phyloP scores from a whole-genome alignment of 1,140 invertebrate species.

The Drosophila serrata region DNA sequence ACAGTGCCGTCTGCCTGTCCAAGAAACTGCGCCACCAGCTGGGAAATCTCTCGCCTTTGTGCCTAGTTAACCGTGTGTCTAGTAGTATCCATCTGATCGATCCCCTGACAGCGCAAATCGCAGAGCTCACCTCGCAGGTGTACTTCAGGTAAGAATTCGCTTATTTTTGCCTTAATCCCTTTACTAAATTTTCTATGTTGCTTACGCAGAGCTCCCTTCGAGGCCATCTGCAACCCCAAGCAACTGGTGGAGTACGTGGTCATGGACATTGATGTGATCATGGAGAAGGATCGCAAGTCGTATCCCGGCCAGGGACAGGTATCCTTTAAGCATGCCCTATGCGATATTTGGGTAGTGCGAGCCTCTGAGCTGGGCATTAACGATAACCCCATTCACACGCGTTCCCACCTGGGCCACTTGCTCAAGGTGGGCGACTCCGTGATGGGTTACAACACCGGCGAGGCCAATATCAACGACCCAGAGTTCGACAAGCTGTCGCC shows the following conservation, averaged over 20 bases:
- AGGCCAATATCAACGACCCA: slow-evolving; percentile 95
- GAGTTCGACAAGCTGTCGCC: slow-evolving; percentile 94
- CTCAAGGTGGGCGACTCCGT: slow-evolving; percentile 97
- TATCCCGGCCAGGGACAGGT: slow-evolving; percentile 95
- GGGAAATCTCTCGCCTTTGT: slow-evolving; percentile 96
- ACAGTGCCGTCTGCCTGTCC: slow-evolving; percentile 97
- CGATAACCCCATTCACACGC: slow-evolving; percentile 93
- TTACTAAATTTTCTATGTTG: not conserved
- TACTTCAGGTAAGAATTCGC: slow-evolving; percentile 90
- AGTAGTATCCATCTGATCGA: slow-evolving; percentile 97
- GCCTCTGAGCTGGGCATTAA: slow-evolving; percentile 94
- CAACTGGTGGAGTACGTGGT: slow-evolving; percentile 97
- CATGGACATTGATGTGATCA: slow-evolving; percentile 96
- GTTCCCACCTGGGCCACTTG: slow-evolving; percentile 97
- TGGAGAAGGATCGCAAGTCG: slow-evolving; percentile 90
- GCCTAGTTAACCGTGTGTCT: slow-evolving; percentile 95
- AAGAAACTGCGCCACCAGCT: slow-evolving; percentile 94
- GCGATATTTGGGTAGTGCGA: slow-evolving; percentile 97
- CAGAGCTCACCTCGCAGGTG: slow-evolving; percentile 92
- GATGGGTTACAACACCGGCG: slow-evolving; percentile 95
- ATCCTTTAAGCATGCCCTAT: slow-evolving; percentile 94
- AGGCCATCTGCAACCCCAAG: slow-evolving; percentile 94
- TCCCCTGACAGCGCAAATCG: slow-evolving; percentile 95
- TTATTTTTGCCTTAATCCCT: accelerated
- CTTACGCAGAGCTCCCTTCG: slow-evolving; percentile 89